Evolutionary conservation across 2,113 vertebrate genomes (phyloP), one percentile per base, ranked within the genome.

Genomic region (Illadopsis cleaveri): DNA sequence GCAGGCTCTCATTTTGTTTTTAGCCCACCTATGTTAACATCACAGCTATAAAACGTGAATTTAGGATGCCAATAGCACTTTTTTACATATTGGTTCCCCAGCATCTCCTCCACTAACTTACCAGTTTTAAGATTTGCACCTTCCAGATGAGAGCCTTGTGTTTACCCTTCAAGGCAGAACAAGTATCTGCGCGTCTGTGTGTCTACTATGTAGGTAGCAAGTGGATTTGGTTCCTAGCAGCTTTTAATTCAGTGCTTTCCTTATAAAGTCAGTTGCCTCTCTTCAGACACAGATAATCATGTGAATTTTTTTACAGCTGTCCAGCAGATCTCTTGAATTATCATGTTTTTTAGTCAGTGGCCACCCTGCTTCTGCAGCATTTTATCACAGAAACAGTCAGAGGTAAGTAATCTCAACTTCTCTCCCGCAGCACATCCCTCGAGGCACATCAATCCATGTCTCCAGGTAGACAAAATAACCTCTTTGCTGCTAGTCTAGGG

Each of bases 91-190:
- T 66, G 33, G 33, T 58, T 92, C 90, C 69, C 28, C 86, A 86
- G 68, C 35, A 89, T 53, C 47, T 90, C 21, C 37, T 94, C 72
- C 64, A 77, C 64, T 77, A 72, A 66, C 54, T 77, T 77, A 50
- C 15, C 0, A 7, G 33, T 90, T 95, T 70, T 68, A 86, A 86
- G 77, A 68, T 91, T 92, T 5, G 0, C 82, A 64, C 56, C 47
- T 81, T 83, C 0, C 2, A 51, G 76, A 77, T 0, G 11, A 78
- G 51, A 89, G 60, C 24, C 51, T 80, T 78, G 42, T 96, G 94
- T 94, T 96, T 96, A 93, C 60, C 82, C 93, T 92, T 93, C 45
- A 92, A 94, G 86, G 93, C 82, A 89, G 86, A 95, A 81, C 44
- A 89, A 94, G 22, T 56, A 42, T 57, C 75, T 47, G 0, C 8